Percentiles rank a stretch among this genome's conserved stretches.
Conservation (phyloP, 2,888 invertebrate species). For the Drosophila kokeensis region DNA sequence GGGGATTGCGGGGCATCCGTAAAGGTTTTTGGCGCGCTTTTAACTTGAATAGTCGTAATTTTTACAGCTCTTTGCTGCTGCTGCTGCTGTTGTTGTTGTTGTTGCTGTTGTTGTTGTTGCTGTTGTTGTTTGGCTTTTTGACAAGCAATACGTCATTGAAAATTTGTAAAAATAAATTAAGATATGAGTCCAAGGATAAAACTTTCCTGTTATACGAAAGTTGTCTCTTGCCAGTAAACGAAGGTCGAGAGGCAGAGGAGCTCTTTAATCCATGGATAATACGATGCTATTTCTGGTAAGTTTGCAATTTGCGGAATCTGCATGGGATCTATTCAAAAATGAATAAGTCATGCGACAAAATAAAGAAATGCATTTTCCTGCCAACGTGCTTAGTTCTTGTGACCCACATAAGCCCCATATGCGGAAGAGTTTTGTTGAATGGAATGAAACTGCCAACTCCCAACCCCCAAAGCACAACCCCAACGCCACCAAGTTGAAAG, state of each 20-base stretch:
- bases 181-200: neutral
- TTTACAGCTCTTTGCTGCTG: constrained; percentile 2
- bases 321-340: constrained; percentile 29
- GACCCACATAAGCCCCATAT: constrained; percentile 46
- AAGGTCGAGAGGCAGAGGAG: constrained; percentile 35
- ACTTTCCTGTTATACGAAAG: constrained; percentile 13
- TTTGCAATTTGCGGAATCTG: neutral
- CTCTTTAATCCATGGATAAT: constrained; percentile 11
- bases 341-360: constrained; percentile 20
- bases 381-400: constrained; percentile 9
- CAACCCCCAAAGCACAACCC: constrained; percentile 6
- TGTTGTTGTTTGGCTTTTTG: constrained; percentile 44
- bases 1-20: constrained; percentile 13
- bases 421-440: constrained; percentile 59
- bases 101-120: constrained; percentile 14
- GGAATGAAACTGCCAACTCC: constrained; percentile 23
- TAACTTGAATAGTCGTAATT: constrained; percentile 61
- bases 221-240: constrained; percentile 14
- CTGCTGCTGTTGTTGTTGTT: constrained; percentile 8
- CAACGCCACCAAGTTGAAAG: neutral
- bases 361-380: constrained; percentile 12
- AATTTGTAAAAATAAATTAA: constrained; percentile 28
- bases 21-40: constrained; percentile 65
- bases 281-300: constrained; percentile 8
- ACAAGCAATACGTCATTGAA: constrained; percentile 62